These are phyloP conservation scores for Epizoanthus illoricatus DNA, from an alignment of 92 coral and sea anemone species.

Conservation along the genomic window DNA sequence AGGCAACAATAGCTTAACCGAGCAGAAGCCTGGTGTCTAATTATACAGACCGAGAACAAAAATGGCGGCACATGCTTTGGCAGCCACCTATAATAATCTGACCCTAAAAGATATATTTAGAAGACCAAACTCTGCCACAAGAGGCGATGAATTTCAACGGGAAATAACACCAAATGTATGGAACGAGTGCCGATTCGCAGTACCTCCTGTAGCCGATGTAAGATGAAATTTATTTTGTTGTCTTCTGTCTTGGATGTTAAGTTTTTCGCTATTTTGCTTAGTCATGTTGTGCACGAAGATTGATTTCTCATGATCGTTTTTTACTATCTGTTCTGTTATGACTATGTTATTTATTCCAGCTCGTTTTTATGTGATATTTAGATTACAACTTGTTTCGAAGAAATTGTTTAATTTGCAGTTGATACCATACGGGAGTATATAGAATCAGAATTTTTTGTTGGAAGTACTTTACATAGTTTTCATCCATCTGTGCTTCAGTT, in stretches of 20 bases:
- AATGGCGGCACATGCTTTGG: conserved; percentile 86
- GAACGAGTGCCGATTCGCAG: conserved; percentile 76
- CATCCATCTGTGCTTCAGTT: too few relatives aligned
- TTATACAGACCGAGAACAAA: conserved; percentile 26
- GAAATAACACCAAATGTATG: conserved; percentile 57
- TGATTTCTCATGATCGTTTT: background rate
- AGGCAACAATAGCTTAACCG: background rate
- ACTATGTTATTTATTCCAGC: too few relatives aligned
- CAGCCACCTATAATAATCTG: conserved; percentile 61
- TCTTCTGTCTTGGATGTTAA: background rate
- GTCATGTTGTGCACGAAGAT: conserved; percentile 42
- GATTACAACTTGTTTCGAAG: too few relatives aligned
- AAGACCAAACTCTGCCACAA: conserved; percentile 46
- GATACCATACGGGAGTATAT: too few relatives aligned
- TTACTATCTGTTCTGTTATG: background rate
- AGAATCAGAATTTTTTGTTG: too few relatives aligned
- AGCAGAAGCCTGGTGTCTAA: conserved; percentile 21
- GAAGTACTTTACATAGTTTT: too few relatives aligned
- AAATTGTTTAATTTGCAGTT: too few relatives aligned
- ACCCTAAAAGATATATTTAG: conserved; percentile 77
- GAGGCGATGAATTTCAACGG: conserved; percentile 51
- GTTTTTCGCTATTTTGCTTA: conserved; percentile 41
- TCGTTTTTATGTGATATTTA: too few relatives aligned
- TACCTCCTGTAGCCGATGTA: conserved; percentile 92
- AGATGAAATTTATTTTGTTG: conserved; percentile 26